phyloP scores from a whole-genome alignment of 35 echinoderm and acorn worm genomes.

The Ophioderma brevispina region DNA sequence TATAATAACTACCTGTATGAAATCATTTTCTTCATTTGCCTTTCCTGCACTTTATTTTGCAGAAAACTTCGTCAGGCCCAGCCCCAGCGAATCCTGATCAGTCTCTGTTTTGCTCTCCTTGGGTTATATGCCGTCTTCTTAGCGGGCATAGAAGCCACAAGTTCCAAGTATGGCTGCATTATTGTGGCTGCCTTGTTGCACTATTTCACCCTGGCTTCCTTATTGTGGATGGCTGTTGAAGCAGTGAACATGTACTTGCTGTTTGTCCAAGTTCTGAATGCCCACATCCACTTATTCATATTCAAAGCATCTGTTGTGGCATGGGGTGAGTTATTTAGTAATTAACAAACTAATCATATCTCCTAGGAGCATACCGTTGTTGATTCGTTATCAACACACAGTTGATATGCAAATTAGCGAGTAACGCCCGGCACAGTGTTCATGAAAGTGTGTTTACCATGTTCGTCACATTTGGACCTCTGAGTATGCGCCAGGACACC shows the following conservation, averaged over 20 bases:
- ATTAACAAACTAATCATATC: no score
- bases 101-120: slow-evolving; percentile 69
- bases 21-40: no score
- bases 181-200: slow-evolving; percentile 70
- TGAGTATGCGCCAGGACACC: not conserved
- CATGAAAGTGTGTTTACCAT: no score
- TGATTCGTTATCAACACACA: no score
- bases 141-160: slow-evolving; percentile 62
- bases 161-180: slow-evolving; percentile 5
- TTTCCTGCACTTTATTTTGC: no score
- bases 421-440: no score
- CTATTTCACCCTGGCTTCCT: slow-evolving; percentile 75
- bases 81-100: slow-evolving; percentile 70
- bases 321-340: slow-evolving; percentile 37
- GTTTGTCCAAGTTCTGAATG: slow-evolving; percentile 42
- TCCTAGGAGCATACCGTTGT: no score
- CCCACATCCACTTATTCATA: not conserved
- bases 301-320: slow-evolving; percentile 23
- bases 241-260: slow-evolving; percentile 83
- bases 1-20: no score
- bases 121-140: slow-evolving; percentile 78
- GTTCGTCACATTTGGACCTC: not conserved
- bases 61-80: slow-evolving; percentile 68
- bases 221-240: slow-evolving; percentile 92
- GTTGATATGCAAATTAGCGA: no score